Evolutionary conservation across 2,797 vertebrate species (phyloP).

Genomic region (Anguilla anguilla): DNA sequence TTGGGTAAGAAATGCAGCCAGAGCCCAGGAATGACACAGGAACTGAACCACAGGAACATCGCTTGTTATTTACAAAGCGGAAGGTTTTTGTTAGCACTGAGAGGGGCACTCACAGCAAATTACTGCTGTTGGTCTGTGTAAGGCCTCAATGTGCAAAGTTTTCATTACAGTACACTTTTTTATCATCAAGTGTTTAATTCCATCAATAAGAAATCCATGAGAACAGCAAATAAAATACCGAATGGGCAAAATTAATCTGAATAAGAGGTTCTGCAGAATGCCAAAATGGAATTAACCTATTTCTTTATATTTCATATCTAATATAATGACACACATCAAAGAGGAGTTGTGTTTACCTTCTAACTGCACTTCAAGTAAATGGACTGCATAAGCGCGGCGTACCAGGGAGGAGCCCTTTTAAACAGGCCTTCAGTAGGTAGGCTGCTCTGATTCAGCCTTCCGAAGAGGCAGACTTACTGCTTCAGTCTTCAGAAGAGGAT

Average conservation of each 20-base stretch:
- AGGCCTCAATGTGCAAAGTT: neutral
- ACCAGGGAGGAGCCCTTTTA: neutral
- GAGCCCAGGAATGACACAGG: no score
- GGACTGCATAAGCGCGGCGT: neutral
- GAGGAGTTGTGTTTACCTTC: neutral
- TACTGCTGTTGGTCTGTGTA: neutral
- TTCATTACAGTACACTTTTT: neutral
- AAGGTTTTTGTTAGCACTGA: neutral
- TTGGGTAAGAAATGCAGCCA: conserved; percentile 21
- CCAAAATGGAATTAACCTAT: neutral
- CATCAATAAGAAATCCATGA: neutral
- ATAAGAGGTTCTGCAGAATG: neutral
- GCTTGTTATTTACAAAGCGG: neutral
- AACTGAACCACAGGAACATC: neutral
- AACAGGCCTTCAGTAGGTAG: neutral
- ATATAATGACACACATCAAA: neutral
- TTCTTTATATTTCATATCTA: neutral
- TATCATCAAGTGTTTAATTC: neutral
- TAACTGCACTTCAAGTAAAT: neutral
- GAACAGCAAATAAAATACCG: neutral
- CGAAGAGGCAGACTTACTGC: neutral
- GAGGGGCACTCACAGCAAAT: neutral
- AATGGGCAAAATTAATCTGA: neutral
- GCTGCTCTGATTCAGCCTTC: neutral
- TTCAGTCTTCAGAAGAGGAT: neutral